Conservation (phyloP, 2,113 vertebrate species). For the Oncorhynchus keta region DNA sequence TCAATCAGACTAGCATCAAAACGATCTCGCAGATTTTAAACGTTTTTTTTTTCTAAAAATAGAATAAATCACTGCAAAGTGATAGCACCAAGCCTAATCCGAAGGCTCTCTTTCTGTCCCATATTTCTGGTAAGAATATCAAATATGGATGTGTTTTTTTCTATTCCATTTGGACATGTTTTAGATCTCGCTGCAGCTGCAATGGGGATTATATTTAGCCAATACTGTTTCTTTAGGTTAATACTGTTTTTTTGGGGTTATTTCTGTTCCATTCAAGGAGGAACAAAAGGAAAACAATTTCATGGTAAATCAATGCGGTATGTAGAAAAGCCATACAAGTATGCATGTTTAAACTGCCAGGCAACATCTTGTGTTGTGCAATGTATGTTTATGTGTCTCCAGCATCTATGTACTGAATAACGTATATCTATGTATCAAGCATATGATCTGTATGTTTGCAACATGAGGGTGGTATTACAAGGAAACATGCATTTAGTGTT, state of each 20-base stretch:
- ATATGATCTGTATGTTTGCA: too few species aligned
- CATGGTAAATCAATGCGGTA: background rate
- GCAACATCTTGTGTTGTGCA: conserved; percentile 8
- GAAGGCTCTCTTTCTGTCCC: background rate
- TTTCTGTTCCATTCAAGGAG: background rate
- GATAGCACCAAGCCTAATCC: conserved; percentile 28
- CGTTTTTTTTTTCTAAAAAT: conserved; percentile 62
- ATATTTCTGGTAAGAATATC: conserved; percentile 38
- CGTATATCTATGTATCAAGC: too few species aligned
- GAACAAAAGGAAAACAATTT: background rate
- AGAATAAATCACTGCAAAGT: conserved; percentile 40
- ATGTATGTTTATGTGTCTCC: conserved; percentile 21
- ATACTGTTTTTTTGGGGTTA: background rate
- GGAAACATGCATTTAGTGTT: too few species aligned
- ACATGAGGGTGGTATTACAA: too few species aligned
- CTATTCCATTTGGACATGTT: too few species aligned
- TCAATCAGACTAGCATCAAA: conserved; percentile 20
- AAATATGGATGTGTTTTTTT: too few species aligned
- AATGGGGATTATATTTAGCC: background rate
- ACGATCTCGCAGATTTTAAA: background rate
- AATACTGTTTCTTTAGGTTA: background rate
- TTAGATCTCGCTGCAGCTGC: too few species aligned
- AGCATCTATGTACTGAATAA: too few species aligned
- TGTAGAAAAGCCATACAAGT: background rate
- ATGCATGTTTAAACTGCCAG: background rate